These are phyloP conservation scores for Crypturellus undulatus DNA, from an alignment of 2,113 vertebrate genomes.

Conservation along the genomic window DNA sequence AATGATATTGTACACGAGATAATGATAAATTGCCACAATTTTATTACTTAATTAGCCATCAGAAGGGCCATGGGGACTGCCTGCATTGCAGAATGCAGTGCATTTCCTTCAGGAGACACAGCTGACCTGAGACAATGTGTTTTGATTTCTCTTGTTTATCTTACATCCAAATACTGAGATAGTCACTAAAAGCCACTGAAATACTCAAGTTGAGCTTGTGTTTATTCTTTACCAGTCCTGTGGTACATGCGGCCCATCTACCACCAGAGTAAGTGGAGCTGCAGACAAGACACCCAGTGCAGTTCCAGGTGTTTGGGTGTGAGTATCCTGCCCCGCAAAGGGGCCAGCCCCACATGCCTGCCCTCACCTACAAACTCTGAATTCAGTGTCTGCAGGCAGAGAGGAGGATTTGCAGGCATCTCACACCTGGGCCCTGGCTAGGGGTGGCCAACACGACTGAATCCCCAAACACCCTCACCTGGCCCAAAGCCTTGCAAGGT, in stretches of 20 bases:
- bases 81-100: neutral
- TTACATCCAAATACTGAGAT: neutral
- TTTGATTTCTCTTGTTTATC: neutral
- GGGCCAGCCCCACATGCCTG: neutral
- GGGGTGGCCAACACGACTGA: neutral
- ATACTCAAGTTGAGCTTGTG: neutral
- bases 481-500: neutral
- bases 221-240: neutral
- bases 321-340: neutral
- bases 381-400: neutral
- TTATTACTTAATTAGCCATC: neutral
- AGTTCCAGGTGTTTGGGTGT: neutral
- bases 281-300: neutral
- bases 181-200: neutral
- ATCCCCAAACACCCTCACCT: neutral
- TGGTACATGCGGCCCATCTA: neutral
- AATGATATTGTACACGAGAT: neutral
- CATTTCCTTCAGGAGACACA: neutral
- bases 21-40: neutral
- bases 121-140: neutral
- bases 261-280: neutral
- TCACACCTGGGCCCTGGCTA: neutral
- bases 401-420: neutral
- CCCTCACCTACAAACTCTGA: neutral
- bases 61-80: neutral